Evolutionary conservation across 1,140 invertebrate genomes (phyloP).

Genomic region (Caenorhabditis inopinata): DNA sequence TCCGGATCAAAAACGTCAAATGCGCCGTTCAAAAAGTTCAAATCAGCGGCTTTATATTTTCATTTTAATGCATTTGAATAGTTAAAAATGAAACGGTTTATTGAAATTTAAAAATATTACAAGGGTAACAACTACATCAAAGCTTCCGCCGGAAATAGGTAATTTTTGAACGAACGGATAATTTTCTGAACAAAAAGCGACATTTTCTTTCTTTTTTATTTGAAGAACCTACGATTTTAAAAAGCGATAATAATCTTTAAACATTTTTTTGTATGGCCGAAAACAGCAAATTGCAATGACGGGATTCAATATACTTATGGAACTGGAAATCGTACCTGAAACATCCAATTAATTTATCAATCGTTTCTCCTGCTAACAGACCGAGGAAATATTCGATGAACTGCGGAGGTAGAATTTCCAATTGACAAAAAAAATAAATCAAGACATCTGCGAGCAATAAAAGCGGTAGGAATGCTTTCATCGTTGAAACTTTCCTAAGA

Average conservation of each 20-base stretch:
- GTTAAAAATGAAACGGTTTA: too few species aligned
- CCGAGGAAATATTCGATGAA: conserved; percentile 10
- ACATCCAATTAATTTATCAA: not conserved
- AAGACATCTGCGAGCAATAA: not conserved
- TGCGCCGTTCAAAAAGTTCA: too few species aligned
- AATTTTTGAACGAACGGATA: too few species aligned
- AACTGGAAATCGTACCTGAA: conserved; percentile 9
- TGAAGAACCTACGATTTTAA: not conserved
- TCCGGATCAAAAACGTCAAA: too few species aligned
- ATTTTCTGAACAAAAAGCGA: too few species aligned
- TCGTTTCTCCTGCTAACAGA: too few species aligned
- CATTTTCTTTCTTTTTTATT: too few species aligned
- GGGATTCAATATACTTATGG: not conserved
- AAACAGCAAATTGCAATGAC: conserved; percentile 12
- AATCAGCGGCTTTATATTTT: too few species aligned
- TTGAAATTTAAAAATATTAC: too few species aligned
- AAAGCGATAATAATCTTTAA: not conserved
- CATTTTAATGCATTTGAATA: too few species aligned
- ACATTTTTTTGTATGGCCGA: not conserved
- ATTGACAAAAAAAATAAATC: conserved; percentile 7
- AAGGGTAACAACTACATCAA: too few species aligned
- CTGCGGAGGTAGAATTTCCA: conserved; percentile 16
- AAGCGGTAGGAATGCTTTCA: conserved; percentile 7
- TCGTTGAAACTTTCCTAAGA: not conserved
- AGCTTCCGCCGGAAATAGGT: too few species aligned